Conservation (phyloP, 2,113 vertebrate species). For the Alectura lathami region DNA sequence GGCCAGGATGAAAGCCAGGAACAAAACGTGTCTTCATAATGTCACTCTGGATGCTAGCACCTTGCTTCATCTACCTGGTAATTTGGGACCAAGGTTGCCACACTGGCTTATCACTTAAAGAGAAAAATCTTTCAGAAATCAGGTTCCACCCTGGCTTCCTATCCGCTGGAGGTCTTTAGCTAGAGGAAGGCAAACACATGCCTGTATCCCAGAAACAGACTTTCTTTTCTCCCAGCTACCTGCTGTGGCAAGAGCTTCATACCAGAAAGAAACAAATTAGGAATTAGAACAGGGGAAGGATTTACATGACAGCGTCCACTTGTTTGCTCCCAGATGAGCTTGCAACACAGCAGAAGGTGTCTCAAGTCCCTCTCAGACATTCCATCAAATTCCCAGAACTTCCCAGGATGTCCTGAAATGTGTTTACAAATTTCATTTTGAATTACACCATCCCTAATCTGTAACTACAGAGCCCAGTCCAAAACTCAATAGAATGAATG, state of each 20-base stretch:
- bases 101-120: background rate
- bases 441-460: background rate
- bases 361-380: background rate
- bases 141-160: background rate
- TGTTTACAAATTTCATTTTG: background rate
- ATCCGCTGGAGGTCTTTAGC: background rate
- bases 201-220: background rate
- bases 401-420: background rate
- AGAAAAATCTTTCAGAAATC: background rate
- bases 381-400: background rate
- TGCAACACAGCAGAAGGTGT: background rate
- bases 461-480: background rate
- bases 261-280: background rate
- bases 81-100: background rate
- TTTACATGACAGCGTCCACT: background rate
- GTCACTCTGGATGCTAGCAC: background rate
- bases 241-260: background rate
- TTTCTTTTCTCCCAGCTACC: background rate
- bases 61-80: background rate
- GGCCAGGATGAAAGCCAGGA: background rate
- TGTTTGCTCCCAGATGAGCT: background rate
- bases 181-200: background rate
- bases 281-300: background rate
- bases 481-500: background rate
- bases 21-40: background rate